phyloP scores from a whole-genome alignment of 2,113 vertebrate genomes.

The Carlito syrichta region DNA sequence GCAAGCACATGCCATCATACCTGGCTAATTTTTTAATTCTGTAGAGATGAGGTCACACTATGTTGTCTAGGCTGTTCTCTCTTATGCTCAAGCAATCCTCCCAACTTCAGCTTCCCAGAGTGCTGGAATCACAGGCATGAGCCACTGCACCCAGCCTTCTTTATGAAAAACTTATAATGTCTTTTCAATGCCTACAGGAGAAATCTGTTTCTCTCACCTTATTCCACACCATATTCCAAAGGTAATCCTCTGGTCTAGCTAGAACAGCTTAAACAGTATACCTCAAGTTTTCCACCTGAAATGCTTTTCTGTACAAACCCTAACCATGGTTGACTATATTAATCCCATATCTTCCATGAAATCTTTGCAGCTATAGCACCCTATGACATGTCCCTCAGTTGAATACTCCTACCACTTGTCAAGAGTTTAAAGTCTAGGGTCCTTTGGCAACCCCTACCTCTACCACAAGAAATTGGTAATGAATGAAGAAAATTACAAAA shows the following conservation, averaged over 20 bases:
- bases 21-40: too few species aligned
- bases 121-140: too few species aligned
- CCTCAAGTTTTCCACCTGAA: not conserved
- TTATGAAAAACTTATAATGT: not conserved
- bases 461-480: not conserved
- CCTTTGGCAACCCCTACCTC: not conserved
- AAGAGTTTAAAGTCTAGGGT: not conserved
- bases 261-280: not conserved
- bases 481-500: slow-evolving; percentile 35
- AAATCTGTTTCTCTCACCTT: slow-evolving; percentile 29
- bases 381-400: not conserved
- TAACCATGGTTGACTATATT: not conserved
- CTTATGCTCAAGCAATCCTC: too few species aligned
- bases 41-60: too few species aligned
- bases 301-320: not conserved
- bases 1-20: too few species aligned
- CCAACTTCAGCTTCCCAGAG: too few species aligned
- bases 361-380: not conserved
- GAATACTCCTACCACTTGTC: not conserved
- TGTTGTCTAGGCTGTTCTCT: too few species aligned
- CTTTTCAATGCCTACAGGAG: not conserved
- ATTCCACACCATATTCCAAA: not conserved
- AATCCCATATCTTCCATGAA: not conserved
- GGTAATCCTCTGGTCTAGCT: not conserved
- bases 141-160: too few species aligned